Conservation (phyloP, 2,113 vertebrate species). For the Lycaon pictus region DNA sequence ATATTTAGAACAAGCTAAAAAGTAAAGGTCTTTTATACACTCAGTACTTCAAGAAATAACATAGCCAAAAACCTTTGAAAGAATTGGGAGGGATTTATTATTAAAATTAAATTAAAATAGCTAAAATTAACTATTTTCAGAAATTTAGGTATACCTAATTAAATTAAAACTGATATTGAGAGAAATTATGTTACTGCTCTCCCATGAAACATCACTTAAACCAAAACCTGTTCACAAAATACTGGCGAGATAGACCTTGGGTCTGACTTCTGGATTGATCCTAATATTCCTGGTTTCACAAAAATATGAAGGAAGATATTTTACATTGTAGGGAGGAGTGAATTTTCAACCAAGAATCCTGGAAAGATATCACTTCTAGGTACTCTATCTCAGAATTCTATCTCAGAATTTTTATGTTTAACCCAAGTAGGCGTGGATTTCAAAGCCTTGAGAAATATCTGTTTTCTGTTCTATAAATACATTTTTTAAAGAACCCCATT, state of each 20-base stretch:
- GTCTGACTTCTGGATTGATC: not conserved
- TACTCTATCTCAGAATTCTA: not conserved
- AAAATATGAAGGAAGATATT: not conserved
- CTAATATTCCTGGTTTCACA: not conserved
- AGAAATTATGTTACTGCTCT: not conserved
- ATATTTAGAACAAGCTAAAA: conserved; percentile 1
- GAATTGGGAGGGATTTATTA: not conserved
- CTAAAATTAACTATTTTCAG: not conserved
- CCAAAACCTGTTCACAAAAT: not conserved
- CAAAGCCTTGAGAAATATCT: not conserved
- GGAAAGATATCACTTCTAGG: not conserved
- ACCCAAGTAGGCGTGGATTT: not conserved
- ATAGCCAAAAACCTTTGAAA: conserved; percentile 7
- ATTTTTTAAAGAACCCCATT: not conserved
- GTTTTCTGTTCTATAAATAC: not conserved
- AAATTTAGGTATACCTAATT: not conserved
- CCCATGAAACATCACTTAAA: not conserved
- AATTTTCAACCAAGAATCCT: not conserved
- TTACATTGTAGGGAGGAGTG: not conserved
- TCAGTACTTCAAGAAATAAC: not conserved
- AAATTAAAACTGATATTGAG: not conserved
- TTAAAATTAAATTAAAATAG: not conserved
- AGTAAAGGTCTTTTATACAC: not conserved
- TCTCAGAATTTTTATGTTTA: not conserved
- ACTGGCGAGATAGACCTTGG: not conserved